Conservation (phyloP, 2,888 invertebrate species). For the Drosophila neotestacea region DNA sequence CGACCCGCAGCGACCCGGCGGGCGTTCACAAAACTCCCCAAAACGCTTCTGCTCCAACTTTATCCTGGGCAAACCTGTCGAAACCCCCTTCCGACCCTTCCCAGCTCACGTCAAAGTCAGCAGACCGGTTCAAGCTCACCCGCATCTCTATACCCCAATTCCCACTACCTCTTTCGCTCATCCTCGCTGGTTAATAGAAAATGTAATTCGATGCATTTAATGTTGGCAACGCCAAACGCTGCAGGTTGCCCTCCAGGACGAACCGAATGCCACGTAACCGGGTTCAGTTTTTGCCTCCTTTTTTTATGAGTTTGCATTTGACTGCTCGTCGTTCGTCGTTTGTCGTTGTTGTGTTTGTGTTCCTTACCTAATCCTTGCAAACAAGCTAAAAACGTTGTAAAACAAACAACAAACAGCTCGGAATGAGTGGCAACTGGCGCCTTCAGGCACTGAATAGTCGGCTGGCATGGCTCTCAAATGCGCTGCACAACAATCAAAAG, state of each 20-base stretch:
- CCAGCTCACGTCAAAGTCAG: constrained; percentile 45
- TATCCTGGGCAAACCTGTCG: not conserved
- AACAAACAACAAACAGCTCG: constrained; percentile 65
- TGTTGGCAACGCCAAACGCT: constrained; percentile 62
- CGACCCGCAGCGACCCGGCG: constrained; percentile 54
- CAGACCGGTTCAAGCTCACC: constrained; percentile 48
- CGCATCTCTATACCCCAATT: constrained; percentile 21
- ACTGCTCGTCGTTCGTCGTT: constrained; percentile 21
- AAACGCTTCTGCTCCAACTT: constrained; percentile 6
- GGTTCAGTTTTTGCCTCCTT: constrained; percentile 24
- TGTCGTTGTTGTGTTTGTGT: constrained; percentile 58
- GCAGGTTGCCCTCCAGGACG: constrained; percentile 57
- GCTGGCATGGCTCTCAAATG: constrained; percentile 24
- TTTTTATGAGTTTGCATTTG: constrained; percentile 69
- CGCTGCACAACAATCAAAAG: constrained; percentile 28
- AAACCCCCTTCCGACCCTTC: not conserved
- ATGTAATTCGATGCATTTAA: constrained; percentile 81
- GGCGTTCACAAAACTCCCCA: constrained; percentile 18
- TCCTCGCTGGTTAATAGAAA: constrained; percentile 69
- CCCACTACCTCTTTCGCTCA: constrained; percentile 5
- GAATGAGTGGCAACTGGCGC: constrained; percentile 30
- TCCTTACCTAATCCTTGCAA: constrained; percentile 78
- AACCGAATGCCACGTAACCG: not conserved
- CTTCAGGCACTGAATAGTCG: constrained; percentile 2
- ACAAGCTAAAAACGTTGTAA: constrained; percentile 80